Conservation (phyloP, 2,888 invertebrate genomes). For the Amphipoea lucens region DNA sequence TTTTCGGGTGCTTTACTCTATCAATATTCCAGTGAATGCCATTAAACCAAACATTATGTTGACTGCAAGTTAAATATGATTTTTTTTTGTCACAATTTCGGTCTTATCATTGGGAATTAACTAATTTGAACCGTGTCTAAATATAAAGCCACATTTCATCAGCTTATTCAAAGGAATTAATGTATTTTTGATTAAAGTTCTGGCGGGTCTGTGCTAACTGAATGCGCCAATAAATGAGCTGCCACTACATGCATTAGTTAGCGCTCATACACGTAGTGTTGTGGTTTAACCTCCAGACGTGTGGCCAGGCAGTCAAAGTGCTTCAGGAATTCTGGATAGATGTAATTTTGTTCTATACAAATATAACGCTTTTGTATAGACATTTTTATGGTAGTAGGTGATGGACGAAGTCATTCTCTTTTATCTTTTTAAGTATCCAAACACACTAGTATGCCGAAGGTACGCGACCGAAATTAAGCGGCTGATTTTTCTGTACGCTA, state of each 20-base stretch:
- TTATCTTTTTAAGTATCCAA: background rate
- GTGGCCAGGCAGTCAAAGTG: slow-evolving; percentile 8
- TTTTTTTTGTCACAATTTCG: too few relatives aligned
- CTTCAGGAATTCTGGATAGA: background rate
- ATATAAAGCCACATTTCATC: background rate
- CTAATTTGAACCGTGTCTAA: too few relatives aligned
- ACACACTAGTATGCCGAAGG: too few relatives aligned
- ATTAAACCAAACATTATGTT: too few relatives aligned
- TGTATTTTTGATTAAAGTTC: slow-evolving; percentile 10
- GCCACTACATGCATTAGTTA: slow-evolving; percentile 43
- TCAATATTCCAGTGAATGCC: too few relatives aligned
- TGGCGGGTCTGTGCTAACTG: background rate
- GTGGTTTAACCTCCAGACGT: slow-evolving; percentile 26
- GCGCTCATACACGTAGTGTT: slow-evolving; percentile 14
- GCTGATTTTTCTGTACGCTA: too few relatives aligned
- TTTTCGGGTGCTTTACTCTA: too few relatives aligned
- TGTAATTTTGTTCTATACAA: background rate
- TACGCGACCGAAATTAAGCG: too few relatives aligned
- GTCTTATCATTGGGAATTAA: too few relatives aligned
- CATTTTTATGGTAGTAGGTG: background rate
- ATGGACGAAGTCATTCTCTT: background rate
- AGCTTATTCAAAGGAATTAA: background rate
- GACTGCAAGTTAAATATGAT: too few relatives aligned
- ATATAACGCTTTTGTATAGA: background rate
- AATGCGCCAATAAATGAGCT: slow-evolving; percentile 48